phyloP scores from a whole-genome alignment of 2,797 vertebrate species.

The Diplodus puntazzo region DNA sequence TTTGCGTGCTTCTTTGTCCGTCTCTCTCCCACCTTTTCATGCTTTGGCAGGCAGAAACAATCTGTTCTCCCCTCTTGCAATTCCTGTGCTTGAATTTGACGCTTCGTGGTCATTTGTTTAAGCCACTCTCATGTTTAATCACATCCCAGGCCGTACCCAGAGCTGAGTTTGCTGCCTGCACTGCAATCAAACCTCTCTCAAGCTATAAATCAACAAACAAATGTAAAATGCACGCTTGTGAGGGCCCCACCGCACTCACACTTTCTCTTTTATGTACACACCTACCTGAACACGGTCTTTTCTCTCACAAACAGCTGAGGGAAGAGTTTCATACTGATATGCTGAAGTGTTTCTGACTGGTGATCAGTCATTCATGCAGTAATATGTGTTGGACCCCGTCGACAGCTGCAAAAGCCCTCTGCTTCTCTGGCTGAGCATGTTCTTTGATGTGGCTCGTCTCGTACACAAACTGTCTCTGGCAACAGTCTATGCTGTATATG shows the following conservation, averaged over 20 bases:
- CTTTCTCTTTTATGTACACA: conserved; percentile 14
- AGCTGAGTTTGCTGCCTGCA: conserved; percentile 34
- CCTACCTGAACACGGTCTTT: not conserved
- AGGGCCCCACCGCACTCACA: conserved; percentile 2
- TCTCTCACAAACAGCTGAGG: conserved; percentile 20
- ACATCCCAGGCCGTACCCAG: conserved; percentile 34
- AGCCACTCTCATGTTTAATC: conserved; percentile 45
- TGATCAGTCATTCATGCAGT: conserved; percentile 49
- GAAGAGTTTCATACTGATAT: conserved; percentile 33
- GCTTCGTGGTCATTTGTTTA: conserved; percentile 15
- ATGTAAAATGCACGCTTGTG: conserved; percentile 27
- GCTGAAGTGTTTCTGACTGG: conserved; percentile 9
- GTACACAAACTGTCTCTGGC: conserved; percentile 26
- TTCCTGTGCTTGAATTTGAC: conserved; percentile 38
- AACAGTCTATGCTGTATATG: conserved; percentile 3
- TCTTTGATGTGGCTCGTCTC: conserved; percentile 43
- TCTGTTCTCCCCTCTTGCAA: not conserved
- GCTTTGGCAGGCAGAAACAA: conserved; percentile 13
- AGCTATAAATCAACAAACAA: conserved; percentile 62
- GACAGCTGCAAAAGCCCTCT: conserved; percentile 1
- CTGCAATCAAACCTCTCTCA: conserved; percentile 52
- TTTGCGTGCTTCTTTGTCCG: conserved; percentile 9
- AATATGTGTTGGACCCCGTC: conserved; percentile 23
- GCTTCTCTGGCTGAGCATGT: conserved; percentile 40
- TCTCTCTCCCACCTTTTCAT: not conserved